These are phyloP conservation scores for Perccottus glenii DNA, from an alignment of 2,113 vertebrate genomes.

Conservation along the genomic window DNA sequence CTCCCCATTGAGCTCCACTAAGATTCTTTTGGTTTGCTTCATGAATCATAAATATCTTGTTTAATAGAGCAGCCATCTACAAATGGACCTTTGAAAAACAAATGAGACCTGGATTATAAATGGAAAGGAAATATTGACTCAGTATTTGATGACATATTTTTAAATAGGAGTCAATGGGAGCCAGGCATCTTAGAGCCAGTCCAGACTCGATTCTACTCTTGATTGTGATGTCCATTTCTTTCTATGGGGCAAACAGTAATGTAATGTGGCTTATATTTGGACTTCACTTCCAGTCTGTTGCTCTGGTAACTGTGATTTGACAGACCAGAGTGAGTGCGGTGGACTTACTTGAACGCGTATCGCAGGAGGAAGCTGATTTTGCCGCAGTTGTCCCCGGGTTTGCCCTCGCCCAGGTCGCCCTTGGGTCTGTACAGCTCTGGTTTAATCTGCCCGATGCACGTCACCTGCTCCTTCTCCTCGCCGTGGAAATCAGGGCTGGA, in stretches of 20 bases:
- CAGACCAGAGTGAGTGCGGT: too few species aligned
- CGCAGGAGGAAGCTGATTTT: slow-evolving; percentile 91
- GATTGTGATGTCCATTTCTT: neutral
- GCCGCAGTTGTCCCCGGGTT: slow-evolving; percentile 83
- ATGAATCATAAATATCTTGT: neutral
- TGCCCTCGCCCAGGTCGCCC: slow-evolving; percentile 81
- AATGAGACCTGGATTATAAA: neutral
- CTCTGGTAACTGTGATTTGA: too few species aligned
- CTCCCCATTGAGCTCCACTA: too few species aligned
- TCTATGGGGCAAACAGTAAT: neutral
- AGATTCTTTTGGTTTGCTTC: neutral
- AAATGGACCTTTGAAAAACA: neutral
- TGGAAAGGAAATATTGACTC: slow-evolving; percentile 1
- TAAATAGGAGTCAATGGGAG: neutral
- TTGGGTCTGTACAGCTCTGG: slow-evolving; percentile 89
- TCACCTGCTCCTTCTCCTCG: slow-evolving; percentile 88
- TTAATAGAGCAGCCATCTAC: neutral
- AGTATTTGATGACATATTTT: neutral
- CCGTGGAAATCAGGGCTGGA: slow-evolving; percentile 80
- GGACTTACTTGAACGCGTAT: slow-evolving; percentile 86
- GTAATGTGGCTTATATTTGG: too few species aligned
- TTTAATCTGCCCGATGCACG: slow-evolving; percentile 92
- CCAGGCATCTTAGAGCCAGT: neutral
- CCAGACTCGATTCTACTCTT: neutral
- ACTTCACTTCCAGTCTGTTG: too few species aligned